Evolutionary conservation across 2,797 vertebrate species (phyloP).

Genomic region (Chaetophractus vellerosus): DNA sequence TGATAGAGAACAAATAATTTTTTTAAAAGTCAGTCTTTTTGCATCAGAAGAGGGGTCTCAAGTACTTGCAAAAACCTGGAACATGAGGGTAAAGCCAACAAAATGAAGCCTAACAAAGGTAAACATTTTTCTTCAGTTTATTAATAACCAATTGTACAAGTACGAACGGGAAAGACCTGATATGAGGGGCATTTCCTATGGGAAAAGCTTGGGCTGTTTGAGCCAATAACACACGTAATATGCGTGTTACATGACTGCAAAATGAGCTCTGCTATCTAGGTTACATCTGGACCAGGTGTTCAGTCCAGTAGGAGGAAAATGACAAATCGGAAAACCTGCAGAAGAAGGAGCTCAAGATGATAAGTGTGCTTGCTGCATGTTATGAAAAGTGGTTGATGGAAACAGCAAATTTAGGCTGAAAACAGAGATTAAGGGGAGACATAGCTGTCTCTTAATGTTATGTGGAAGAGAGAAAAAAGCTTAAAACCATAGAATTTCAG

Average conservation of each 20-base stretch:
- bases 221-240: conserved; percentile 40
- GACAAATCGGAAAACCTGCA: background rate
- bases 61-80: conserved; percentile 34
- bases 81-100: background rate
- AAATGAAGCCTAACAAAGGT: background rate
- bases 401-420: conserved; percentile 1
- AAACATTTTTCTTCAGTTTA: conserved; percentile 20
- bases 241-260: background rate
- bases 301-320: background rate
- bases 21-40: background rate
- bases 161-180: background rate
- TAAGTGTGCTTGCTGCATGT: background rate
- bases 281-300: conserved; percentile 29
- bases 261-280: background rate
- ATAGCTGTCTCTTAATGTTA: conserved; percentile 49
- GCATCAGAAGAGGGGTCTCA: conserved; percentile 3
- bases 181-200: conserved; percentile 59
- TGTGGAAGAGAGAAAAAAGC: background rate
- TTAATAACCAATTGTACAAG: conserved; percentile 9
- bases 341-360: background rate
- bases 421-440: conserved; percentile 26
- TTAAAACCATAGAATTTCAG: conserved; percentile 48
- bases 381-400: background rate
- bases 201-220: conserved; percentile 47
- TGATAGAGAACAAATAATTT: background rate